Evolutionary conservation across 2,797 vertebrate genomes (phyloP).

Genomic region (Heliangelus exortis): DNA sequence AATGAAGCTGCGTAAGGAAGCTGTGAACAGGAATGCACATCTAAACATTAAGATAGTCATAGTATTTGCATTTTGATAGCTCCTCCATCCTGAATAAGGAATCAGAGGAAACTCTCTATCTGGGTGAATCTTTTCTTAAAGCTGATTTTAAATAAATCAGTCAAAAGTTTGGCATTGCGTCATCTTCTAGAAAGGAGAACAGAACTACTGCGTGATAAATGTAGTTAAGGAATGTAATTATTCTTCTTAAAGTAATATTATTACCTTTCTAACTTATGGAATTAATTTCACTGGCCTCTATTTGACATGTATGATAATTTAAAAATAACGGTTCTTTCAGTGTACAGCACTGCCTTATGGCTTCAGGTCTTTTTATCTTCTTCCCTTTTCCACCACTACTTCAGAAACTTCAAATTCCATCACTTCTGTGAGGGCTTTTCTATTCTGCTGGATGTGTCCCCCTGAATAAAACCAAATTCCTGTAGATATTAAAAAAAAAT

Average conservation of each 20-base stretch:
- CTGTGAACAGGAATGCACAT: conserved; percentile 59
- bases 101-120: conserved; percentile 47
- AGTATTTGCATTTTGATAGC: conserved; percentile 79
- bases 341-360: neutral
- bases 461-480: conserved; percentile 2
- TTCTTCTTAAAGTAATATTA: conserved; percentile 57
- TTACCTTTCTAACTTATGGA: conserved; percentile 55
- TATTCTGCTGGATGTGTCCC: neutral
- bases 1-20: neutral
- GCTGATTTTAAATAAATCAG: conserved; percentile 56
- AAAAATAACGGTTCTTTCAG: conserved; percentile 49
- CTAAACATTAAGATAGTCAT: conserved; percentile 59
- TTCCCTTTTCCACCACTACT: neutral
- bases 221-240: conserved; percentile 66
- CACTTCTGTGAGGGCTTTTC: neutral
- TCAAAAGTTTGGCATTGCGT: conserved; percentile 41
- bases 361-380: conserved; percentile 44
- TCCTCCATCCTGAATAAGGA: conserved; percentile 62
- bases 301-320: conserved; percentile 36
- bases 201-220: conserved; percentile 68
- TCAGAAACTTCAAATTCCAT: conserved; percentile 6
- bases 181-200: conserved; percentile 9
- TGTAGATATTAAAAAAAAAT: neutral
- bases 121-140: conserved; percentile 38
- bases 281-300: conserved; percentile 41